phyloP scores from a whole-genome alignment of 2,113 vertebrate species.

The Helogale parvula region DNA sequence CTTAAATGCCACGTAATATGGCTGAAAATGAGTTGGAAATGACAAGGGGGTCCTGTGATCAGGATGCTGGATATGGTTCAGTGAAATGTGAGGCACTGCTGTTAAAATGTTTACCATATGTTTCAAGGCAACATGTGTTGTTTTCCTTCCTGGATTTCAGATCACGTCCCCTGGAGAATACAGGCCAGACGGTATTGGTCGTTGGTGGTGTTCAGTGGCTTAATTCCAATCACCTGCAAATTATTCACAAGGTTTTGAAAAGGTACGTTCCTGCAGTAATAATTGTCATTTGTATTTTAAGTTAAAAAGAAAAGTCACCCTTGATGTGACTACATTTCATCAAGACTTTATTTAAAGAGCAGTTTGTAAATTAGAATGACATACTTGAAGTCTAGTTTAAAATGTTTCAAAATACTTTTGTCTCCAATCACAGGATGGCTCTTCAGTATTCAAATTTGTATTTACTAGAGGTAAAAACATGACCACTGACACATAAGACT shows the following conservation, averaged over 20 bases:
- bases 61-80: constrained; percentile 78
- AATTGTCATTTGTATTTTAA: background rate
- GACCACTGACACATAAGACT: background rate
- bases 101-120: constrained; percentile 84
- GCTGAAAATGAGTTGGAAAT: constrained; percentile 78
- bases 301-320: background rate
- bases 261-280: constrained; percentile 86
- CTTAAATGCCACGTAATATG: constrained; percentile 55
- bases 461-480: background rate
- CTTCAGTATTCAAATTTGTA: constrained; percentile 3
- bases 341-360: constrained; percentile 14
- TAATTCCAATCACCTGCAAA: constrained; percentile 92
- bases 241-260: constrained; percentile 91
- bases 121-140: constrained; percentile 78
- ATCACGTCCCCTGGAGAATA: constrained; percentile 93
- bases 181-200: constrained; percentile 91
- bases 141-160: constrained; percentile 87
- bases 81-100: constrained; percentile 76
- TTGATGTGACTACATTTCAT: background rate
- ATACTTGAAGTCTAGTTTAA: constrained; percentile 12
- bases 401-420: background rate
- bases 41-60: constrained; percentile 71
- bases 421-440: background rate
- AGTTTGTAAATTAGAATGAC: constrained; percentile 29
- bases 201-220: constrained; percentile 98